These are phyloP conservation scores for Spheniscus mendiculus DNA, from an alignment of 2,113 vertebrate genomes.

Conservation along the genomic window DNA sequence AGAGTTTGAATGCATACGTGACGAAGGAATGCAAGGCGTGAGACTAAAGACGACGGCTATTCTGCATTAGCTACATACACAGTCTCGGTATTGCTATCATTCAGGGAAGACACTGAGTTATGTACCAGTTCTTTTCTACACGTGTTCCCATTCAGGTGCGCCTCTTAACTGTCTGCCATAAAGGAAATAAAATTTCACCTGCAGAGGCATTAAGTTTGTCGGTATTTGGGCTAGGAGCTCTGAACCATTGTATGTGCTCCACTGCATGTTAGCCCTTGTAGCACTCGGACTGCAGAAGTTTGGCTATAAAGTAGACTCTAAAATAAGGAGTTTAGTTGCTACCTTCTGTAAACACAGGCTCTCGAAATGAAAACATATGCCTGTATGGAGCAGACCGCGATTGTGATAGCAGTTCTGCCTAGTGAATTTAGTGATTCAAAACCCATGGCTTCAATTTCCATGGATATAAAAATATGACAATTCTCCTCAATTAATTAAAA, in stretches of 20 bases:
- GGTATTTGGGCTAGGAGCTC: background rate
- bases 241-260: background rate
- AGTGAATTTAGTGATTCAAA: background rate
- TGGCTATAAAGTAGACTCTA: background rate
- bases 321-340: background rate
- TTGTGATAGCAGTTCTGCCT: background rate
- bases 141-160: background rate
- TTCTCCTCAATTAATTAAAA: background rate
- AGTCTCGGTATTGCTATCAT: background rate
- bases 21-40: background rate
- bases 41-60: fast-evolving
- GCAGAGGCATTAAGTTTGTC: conserved; percentile 8
- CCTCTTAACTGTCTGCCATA: background rate
- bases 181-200: conserved; percentile 54
- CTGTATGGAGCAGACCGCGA: background rate
- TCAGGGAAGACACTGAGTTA: background rate
- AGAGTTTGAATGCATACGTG: background rate
- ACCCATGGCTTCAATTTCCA: background rate
- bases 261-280: background rate
- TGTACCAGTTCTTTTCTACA: background rate
- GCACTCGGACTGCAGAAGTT: background rate
- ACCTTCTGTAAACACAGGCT: background rate
- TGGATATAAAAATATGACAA: background rate
- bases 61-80: background rate
- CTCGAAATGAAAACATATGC: background rate